Evolutionary conservation across 2,797 vertebrate genomes (phyloP), one percentile per base, ranked within the genome.

Genomic region (Acrossocheilus wenchowensis): DNA sequence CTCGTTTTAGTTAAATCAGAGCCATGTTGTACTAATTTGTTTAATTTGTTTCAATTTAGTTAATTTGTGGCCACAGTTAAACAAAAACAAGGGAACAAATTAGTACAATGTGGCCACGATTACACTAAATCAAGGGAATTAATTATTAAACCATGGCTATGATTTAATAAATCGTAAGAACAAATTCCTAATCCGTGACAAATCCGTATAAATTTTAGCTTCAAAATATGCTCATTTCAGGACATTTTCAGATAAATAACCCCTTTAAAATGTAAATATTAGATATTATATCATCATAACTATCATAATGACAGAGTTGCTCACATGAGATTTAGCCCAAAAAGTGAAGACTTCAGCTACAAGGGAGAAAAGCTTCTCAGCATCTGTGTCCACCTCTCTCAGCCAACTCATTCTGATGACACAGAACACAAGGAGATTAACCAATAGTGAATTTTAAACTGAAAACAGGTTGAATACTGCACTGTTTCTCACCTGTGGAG

Each of bases 281-380:
- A 66, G 4, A 41, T 82, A 39, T 43, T 11, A 60, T 57, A 79
- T 62, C 60, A 62, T 12, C 8, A 1, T 62, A 12, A 62, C 57
- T 54, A 34, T 78, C 26, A 69, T 57, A n/a, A 57, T 77, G 1
- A 12, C 26, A 75, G 41, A 88, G 80, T 72, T 80, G 91, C 97
- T 97, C 93, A 98, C 98, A 48, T 98, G 98, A 92, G 98, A 99
- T 91, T 97, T 99, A 82, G 97, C 96, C 98, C 98, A 99, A 91
- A 97, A 98, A 93, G 97, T 95, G 89, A 99, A 99, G 89, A 99
- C 96, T 84, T 98, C 97, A 74, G 97, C 97, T 90, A 97, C 97
- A 95, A 99, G 97, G 86, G 94, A 94, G 93, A 98, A 99, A 87
- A 99, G 93, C 82, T 96, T 96, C 92, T 98, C 96, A 0, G 97